Evolutionary conservation across 2,113 vertebrate species (phyloP).

Genomic region (Bothrops jararaca): DNA sequence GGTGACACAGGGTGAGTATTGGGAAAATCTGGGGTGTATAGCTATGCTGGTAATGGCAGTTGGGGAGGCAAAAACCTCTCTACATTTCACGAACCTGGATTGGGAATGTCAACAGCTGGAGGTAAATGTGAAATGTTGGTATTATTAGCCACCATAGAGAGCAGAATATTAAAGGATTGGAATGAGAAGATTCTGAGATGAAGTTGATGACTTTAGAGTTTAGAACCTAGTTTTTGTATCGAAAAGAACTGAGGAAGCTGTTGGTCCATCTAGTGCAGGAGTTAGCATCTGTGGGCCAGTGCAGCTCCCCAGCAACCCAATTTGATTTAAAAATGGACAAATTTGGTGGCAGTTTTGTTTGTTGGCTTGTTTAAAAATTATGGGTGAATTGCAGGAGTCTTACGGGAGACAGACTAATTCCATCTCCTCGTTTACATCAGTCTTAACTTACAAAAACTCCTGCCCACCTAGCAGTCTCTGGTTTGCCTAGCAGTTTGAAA

Average conservation of each 20-base stretch:
- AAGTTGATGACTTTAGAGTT: not conserved
- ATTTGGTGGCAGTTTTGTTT: not conserved
- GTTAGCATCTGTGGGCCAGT: not conserved
- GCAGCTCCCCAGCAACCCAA: not conserved
- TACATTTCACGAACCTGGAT: not conserved
- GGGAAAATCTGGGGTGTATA: not conserved
- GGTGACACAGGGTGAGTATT: slow-evolving; percentile 92
- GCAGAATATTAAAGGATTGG: not conserved
- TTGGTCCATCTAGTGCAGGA: not conserved
- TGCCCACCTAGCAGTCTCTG: not conserved
- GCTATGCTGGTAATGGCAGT: not conserved
- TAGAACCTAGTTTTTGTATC: not conserved
- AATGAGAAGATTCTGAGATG: not conserved
- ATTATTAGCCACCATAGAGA: not conserved
- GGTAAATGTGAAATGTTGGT: not conserved
- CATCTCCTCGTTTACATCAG: not conserved
- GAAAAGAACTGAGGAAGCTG: not conserved
- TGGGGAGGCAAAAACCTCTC: not conserved
- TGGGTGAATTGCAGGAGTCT: not conserved
- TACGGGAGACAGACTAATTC: not conserved
- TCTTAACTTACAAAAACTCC: not conserved
- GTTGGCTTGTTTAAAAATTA: not conserved
- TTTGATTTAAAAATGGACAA: not conserved
- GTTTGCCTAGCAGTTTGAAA: not conserved
- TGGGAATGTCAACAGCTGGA: not conserved